Percentiles rank a stretch among this genome's conserved stretches.
Conservation (phyloP, 1,140 invertebrate species). For the Microvelia longipes region DNA sequence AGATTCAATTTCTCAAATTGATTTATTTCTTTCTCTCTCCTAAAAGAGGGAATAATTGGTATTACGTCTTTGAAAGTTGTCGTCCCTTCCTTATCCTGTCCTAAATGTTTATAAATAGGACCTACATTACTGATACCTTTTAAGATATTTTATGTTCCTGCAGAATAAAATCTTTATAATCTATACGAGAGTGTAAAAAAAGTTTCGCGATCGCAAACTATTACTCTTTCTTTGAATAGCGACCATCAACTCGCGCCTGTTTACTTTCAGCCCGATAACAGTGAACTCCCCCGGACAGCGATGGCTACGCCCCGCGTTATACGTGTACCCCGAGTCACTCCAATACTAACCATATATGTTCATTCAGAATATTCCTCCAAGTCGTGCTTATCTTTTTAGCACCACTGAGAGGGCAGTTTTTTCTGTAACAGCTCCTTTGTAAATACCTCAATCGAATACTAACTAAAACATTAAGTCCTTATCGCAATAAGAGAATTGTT, state of each 20-base stretch:
- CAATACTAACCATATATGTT: slow-evolving; percentile 40
- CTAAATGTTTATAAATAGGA: slow-evolving; percentile 45
- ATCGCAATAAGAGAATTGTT: slow-evolving; percentile 54
- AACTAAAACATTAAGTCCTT: slow-evolving; percentile 56
- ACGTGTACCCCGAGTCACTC: slow-evolving; percentile 43
- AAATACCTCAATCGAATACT: slow-evolving; percentile 49
- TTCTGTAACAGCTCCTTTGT: slow-evolving; percentile 48
- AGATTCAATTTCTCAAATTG: slow-evolving; percentile 3
- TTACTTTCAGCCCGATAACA: slow-evolving; percentile 56
- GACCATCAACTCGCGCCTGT: slow-evolving; percentile 60
- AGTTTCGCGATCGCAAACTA: slow-evolving; percentile 51
- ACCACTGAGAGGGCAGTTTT: slow-evolving; percentile 45
- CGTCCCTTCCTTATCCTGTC: slow-evolving; percentile 17
- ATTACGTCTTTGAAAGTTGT: slow-evolving; percentile 14
- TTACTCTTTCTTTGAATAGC: slow-evolving; percentile 45
- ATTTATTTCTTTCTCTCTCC: slow-evolving; percentile 7
- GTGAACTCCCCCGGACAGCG: slow-evolving; percentile 54
- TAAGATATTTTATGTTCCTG: slow-evolving; percentile 40
- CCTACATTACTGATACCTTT: slow-evolving; percentile 46
- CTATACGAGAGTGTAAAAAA: slow-evolving; percentile 47
- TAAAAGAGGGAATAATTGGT: slow-evolving; percentile 5
- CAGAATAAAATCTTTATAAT: slow-evolving; percentile 40
- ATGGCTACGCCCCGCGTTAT: slow-evolving; percentile 65
- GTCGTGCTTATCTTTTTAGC: slow-evolving; percentile 35
- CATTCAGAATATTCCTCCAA: slow-evolving; percentile 36